Conservation (phyloP, 2,888 invertebrate genomes). For the Platerodrilus igneus region DNA sequence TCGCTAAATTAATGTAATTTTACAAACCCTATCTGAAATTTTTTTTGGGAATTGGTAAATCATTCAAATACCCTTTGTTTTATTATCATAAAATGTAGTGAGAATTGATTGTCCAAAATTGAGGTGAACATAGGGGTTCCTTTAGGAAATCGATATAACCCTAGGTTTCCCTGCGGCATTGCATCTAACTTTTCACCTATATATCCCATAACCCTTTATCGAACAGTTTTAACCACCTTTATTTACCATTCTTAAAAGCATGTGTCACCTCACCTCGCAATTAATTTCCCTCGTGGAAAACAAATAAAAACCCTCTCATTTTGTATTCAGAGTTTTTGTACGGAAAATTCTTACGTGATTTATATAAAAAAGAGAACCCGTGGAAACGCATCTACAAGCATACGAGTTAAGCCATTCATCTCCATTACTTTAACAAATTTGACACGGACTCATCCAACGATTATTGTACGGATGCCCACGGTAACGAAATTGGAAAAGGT, state of each 20-base stretch:
- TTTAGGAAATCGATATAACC: conserved; percentile 9
- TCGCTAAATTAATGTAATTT: no score
- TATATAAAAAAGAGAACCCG: conserved; percentile 3
- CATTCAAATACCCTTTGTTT: no score
- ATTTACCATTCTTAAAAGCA: conserved; percentile 1
- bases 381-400: conserved; percentile 9
- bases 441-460: conserved; percentile 20
- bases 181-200: conserved; percentile 6
- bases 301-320: conserved; percentile 4
- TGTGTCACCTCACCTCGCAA: conserved; percentile 4
- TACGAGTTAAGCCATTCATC: conserved; percentile 22
- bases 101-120: no score
- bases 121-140: no score
- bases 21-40: no score
- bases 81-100: no score
- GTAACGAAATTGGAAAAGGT: no score
- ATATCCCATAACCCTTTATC: conserved; percentile 4
- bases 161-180: conserved; percentile 5
- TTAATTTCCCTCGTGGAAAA: conserved; percentile 3
- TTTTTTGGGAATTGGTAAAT: no score
- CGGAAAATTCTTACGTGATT: conserved; percentile 8
- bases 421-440: conserved; percentile 31
- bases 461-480: conserved; percentile 25
- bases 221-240: not conserved
- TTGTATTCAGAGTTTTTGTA: conserved; percentile 1